Conservation (phyloP, 2,888 invertebrate species). For the Andrena flavipes region DNA sequence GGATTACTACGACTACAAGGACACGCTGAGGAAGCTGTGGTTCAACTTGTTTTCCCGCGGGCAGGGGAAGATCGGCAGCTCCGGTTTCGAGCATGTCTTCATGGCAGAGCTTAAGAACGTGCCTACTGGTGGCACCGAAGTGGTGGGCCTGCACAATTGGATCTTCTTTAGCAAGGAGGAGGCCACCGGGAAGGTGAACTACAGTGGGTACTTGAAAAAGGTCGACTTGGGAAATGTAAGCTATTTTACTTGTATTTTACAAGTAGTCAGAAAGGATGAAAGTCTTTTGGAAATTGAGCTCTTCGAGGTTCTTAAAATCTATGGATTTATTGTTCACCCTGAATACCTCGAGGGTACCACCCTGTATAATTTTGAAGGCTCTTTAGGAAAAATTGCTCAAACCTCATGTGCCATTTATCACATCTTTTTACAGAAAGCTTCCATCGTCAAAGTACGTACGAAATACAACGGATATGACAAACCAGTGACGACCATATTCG, state of each 20-base stretch:
- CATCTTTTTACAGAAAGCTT: conserved; percentile 89
- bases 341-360: too few species aligned
- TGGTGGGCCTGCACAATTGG: conserved; percentile 96
- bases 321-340: too few species aligned
- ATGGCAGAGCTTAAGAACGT: conserved; percentile 93
- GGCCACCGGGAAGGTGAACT: conserved; percentile 89
- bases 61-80: conserved; percentile 91
- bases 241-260: conserved; percentile 64
- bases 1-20: conserved; percentile 88
- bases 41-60: conserved; percentile 94
- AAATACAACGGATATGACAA: conserved; percentile 90
- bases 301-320: too few species aligned
- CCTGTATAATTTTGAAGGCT: too few species aligned
- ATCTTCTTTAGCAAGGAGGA: conserved; percentile 93
- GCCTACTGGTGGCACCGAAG: conserved; percentile 87
- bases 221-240: conserved; percentile 90
- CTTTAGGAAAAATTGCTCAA: too few species aligned
- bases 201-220: conserved; percentile 92
- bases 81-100: conserved; percentile 97
- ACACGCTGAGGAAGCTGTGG: conserved; percentile 91
- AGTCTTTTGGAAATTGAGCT: too few species aligned
- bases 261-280: not conserved
- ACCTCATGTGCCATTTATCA: not conserved
- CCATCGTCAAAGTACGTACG: conserved; percentile 90
- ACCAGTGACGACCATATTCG: conserved; percentile 91